phyloP scores from a whole-genome alignment of 2,797 vertebrate species.

The Sparus aurata region DNA sequence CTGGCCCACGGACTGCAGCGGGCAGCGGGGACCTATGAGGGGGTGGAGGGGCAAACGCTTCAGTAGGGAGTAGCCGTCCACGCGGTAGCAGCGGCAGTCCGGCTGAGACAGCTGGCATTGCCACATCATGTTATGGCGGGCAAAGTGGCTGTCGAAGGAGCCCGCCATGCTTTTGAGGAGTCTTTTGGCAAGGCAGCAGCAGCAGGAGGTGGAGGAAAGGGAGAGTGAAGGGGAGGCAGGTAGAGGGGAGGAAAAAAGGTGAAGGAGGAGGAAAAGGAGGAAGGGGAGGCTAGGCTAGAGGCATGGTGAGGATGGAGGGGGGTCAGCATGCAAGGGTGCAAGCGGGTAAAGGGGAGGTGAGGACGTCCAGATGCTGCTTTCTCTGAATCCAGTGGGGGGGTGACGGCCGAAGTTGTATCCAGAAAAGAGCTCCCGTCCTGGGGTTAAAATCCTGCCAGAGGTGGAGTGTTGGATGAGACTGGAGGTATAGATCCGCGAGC shows the following conservation, averaged over 20 bases:
- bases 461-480: conserved; percentile 54
- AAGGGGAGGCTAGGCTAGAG: conserved; percentile 61
- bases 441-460: conserved; percentile 75
- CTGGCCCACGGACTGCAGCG: conserved; percentile 97
- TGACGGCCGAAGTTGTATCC: conserved; percentile 78
- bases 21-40: conserved; percentile 98
- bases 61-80: conserved; percentile 98
- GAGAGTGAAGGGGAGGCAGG: conserved; percentile 52
- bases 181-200: conserved; percentile 76
- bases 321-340: conserved; percentile 70
- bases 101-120: conserved; percentile 99
- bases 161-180: conserved; percentile 92
- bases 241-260: conserved; percentile 6
- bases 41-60: conserved; percentile 99
- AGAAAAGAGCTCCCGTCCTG: conserved; percentile 69
- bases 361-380: conserved; percentile 52
- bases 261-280: conserved; percentile 16
- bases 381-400: conserved; percentile 64
- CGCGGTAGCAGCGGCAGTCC: conserved; percentile 98
- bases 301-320: conserved; percentile 68
- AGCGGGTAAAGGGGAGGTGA: conserved; percentile 42
- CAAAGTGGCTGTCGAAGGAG: conserved; percentile 98
- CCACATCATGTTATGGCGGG: conserved; percentile 97
- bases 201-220: conserved; percentile 36
- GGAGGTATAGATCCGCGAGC: conserved; percentile 79